phyloP scores from a whole-genome alignment of 2,888 invertebrate genomes.

The Zelleria hepariella region DNA sequence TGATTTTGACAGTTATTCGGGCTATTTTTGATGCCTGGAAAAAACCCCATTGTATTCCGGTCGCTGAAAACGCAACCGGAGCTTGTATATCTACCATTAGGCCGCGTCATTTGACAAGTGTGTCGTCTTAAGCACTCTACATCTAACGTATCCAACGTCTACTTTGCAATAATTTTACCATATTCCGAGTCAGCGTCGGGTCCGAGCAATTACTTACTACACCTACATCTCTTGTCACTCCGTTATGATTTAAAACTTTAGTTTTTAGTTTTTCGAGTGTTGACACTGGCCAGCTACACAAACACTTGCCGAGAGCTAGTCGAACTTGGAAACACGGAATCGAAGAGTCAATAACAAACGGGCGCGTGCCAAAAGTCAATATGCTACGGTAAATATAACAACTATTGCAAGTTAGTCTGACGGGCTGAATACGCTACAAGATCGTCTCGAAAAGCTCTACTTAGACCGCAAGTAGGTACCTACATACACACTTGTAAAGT shows the following conservation, averaged over 20 bases:
- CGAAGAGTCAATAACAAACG: slow-evolving; percentile 25
- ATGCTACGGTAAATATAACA: not conserved
- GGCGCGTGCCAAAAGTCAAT: slow-evolving; percentile 23
- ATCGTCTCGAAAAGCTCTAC: not conserved
- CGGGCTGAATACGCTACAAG: not conserved
- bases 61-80: no score
- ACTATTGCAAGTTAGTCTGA: not conserved
- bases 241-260: slow-evolving; percentile 46
- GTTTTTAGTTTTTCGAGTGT: slow-evolving; percentile 44
- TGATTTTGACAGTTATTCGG: no score
- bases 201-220: slow-evolving; percentile 43
- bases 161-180: no score
- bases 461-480: not conserved
- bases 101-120: no score
- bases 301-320: slow-evolving; percentile 40
- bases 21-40: no score
- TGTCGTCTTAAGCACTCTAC: no score
- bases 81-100: no score
- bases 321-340: slow-evolving; percentile 37
- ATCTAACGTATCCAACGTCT: no score
- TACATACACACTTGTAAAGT: no score
- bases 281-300: slow-evolving; percentile 41
- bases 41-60: no score
- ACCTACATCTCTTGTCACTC: slow-evolving; percentile 42
- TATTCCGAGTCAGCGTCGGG: no score